Evolutionary conservation across 2,113 vertebrate genomes (phyloP), one percentile per base, ranked within the genome.

Genomic region (Seriola aureovittata): DNA sequence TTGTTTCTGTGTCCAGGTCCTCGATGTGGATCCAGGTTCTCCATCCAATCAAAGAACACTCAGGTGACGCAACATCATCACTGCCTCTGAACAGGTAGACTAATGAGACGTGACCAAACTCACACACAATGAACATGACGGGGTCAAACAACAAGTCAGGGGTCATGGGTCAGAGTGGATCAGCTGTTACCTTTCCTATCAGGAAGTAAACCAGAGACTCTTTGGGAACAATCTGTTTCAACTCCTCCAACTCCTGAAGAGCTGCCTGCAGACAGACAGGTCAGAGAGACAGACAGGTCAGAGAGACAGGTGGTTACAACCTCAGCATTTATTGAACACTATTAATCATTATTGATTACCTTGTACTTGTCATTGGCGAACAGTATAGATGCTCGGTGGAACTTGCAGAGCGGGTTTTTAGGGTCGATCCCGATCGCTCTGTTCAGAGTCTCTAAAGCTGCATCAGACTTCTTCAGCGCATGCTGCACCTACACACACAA

Each of bases 171-270:
- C 14, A 58, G 16, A 75, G 14, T 8, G 12, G 44, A 40, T 71
- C 57, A 82, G 52, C 21, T 54, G 42, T 93, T 95, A 99, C 98
- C 97, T 99, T 99, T 96, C 98, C 98, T 96, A 99, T 99, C 91
- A 99, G 97, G 95, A 99, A 99, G 95, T 99, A 99, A 95, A 99
- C 98, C 88, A 99, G 96, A 82, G 98, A 99, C 94, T 99, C 98
- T 97, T 99, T 99, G 94, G 98, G 98, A 92, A 99, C 98, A 50
- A 99, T 99, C 92, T 99, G 98, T 87, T 99, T 99, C 92, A 99
- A 89, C 93, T 99, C 98, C 95, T 99, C 98, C 95, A 99, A 94
- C 96, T 99, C 98, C 95, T 99, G 98, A 65, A 99, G 96, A 88
- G 98, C 98, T 19, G 96, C 99, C 98, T 99, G 94, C 54, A 86